These are phyloP conservation scores for Megalurothrips usitatus DNA, from an alignment of 2,888 invertebrate genomes.

Conservation along the genomic window DNA sequence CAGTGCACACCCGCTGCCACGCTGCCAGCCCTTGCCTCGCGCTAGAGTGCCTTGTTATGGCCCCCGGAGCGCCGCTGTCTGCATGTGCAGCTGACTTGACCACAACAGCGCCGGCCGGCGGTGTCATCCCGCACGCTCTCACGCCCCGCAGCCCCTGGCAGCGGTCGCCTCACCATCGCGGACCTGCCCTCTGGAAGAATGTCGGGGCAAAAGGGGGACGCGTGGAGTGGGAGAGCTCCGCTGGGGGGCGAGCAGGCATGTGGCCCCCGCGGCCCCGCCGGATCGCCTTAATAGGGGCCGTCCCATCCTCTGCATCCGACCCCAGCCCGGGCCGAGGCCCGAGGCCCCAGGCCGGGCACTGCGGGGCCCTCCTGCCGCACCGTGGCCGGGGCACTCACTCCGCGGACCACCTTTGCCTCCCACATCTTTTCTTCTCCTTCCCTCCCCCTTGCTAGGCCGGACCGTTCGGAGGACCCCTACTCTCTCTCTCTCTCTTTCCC, in stretches of 20 bases:
- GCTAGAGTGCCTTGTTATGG: too few species aligned
- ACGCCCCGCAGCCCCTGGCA: too few species aligned
- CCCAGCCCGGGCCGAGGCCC: too few species aligned
- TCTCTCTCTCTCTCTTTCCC: neutral
- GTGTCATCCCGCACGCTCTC: too few species aligned
- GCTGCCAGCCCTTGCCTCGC: too few species aligned
- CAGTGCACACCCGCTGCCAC: too few species aligned
- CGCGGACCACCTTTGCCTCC: neutral
- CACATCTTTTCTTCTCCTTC: neutral
- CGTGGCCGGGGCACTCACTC: neutral
- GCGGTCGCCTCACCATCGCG: neutral
- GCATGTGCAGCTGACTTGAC: neutral
- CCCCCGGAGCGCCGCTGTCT: neutral
- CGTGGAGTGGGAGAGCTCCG: neutral
- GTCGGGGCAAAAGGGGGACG: neutral
- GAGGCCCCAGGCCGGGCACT: neutral
- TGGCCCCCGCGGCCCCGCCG: neutral
- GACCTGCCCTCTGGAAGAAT: neutral
- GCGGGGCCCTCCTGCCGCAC: too few species aligned
- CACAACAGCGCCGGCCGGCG: too few species aligned
- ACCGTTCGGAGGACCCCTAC: neutral
- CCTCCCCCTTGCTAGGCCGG: neutral
- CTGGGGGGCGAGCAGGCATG: neutral
- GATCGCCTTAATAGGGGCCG: conserved; percentile 19
- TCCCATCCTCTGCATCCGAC: neutral